A percentile compares a stretch with the other conserved stretches of the same genome.
These are phyloP conservation scores for Carollia perspicillata DNA, from an alignment of 2,113 vertebrate genomes.

Conservation along the genomic window DNA sequence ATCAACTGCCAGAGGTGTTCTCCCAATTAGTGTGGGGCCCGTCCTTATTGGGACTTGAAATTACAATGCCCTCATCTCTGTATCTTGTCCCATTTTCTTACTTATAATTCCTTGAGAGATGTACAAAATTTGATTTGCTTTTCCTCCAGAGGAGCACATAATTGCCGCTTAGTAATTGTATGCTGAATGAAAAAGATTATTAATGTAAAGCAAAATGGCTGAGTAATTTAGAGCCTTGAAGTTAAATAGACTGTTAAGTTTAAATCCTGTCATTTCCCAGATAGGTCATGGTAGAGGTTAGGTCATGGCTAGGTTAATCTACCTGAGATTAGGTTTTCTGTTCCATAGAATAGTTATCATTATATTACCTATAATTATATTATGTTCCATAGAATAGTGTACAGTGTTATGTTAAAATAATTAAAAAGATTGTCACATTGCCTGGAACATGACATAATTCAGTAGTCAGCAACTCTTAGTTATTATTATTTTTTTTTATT, in stretches of 20 bases:
- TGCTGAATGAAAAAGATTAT: background rate
- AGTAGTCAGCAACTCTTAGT: background rate
- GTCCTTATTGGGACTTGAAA: background rate
- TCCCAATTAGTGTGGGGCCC: background rate
- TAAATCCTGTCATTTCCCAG: background rate
- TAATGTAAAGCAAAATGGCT: background rate
- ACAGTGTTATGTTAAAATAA: background rate
- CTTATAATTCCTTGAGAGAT: background rate
- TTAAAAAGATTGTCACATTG: background rate
- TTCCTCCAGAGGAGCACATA: background rate
- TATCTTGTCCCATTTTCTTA: background rate
- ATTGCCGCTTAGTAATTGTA: background rate
- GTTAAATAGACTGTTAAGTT: background rate
- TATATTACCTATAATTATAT: background rate
- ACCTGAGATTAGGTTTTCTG: background rate
- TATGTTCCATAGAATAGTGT: background rate
- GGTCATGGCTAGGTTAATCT: no score
- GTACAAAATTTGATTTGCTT: background rate
- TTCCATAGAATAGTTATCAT: background rate
- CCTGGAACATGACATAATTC: background rate
- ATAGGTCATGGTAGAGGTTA: background rate
- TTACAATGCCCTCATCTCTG: background rate
- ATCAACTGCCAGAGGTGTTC: background rate
- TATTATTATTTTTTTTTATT: background rate
- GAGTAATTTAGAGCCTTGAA: background rate